Evolutionary conservation across 1,140 invertebrate genomes (phyloP).

Genomic region (Vollenhovia emeryi): DNA sequence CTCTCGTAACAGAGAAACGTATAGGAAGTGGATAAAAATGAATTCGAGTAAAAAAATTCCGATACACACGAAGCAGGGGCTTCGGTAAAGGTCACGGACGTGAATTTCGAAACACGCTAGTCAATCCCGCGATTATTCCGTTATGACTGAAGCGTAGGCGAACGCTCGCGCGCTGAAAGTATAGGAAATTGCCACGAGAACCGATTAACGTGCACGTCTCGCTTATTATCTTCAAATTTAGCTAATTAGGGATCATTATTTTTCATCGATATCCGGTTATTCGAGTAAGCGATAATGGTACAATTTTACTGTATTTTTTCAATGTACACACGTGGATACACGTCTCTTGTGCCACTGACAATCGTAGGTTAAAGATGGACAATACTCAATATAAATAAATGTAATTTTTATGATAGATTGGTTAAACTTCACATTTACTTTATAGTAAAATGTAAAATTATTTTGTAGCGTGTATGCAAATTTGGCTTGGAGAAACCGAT

Average conservation of each 20-base stretch:
- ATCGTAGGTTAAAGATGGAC: neutral
- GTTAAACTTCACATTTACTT: neutral
- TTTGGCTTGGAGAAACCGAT: neutral
- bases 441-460: neutral
- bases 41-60: slow-evolving; percentile 14
- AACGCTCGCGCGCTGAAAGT: neutral
- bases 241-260: neutral
- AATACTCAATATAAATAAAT: neutral
- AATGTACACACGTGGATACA: neutral
- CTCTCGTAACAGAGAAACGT: neutral
- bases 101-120: slow-evolving; percentile 48
- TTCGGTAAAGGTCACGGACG: slow-evolving; percentile 42
- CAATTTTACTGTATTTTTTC: neutral
- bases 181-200: slow-evolving; percentile 27
- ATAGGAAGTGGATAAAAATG: slow-evolving; percentile 13
- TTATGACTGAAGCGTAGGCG: slow-evolving; percentile 16
- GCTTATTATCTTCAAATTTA: slow-evolving; percentile 31
- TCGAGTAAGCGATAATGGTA: neutral
- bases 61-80: neutral
- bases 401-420: neutral
- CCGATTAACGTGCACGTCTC: slow-evolving; percentile 11
- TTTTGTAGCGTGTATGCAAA: neutral
- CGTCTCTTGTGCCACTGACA: neutral
- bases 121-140: slow-evolving; percentile 22
- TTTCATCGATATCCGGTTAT: neutral